A percentile compares a stretch with the other conserved stretches of the same genome.
phyloP scores from a whole-genome alignment of 2,888 invertebrate genomes.

The Bruchidius siliquastri region DNA sequence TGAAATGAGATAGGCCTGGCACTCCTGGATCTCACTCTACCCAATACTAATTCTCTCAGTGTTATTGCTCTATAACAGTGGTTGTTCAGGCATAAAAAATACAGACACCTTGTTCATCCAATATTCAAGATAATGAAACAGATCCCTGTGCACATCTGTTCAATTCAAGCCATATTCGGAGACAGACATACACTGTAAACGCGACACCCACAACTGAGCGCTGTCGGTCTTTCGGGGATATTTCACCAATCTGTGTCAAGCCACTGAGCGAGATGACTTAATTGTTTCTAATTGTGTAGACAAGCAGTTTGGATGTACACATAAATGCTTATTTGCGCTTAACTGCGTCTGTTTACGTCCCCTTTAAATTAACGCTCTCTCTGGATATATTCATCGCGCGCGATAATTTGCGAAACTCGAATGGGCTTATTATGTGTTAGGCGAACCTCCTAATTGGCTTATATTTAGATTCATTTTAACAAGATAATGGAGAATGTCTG shows the following conservation, averaged over 20 bases:
- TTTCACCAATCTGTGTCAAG: not conserved
- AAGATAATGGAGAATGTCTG: no score
- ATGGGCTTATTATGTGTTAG: not conserved
- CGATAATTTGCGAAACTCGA: not conserved
- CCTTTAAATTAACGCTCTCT: not conserved
- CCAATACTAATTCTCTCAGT: no score
- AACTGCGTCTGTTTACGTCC: not conserved
- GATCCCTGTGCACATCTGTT: not conserved
- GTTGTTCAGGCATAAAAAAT: no score
- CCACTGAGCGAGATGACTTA: not conserved
- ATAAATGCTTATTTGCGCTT: not conserved
- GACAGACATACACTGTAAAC: not conserved
- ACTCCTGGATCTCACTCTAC: no score
- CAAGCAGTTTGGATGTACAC: not conserved
- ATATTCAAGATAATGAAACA: no score
- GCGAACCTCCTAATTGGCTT: not conserved
- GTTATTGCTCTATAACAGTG: no score
- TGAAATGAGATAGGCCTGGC: no score
- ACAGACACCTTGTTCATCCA: no score
- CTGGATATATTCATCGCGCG: not conserved
- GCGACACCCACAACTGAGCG: not conserved
- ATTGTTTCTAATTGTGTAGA: not conserved
- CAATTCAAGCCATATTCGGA: not conserved
- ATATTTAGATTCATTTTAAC: not conserved
- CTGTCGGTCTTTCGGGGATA: not conserved